Base-by-base conservation (phyloP, 2,888 invertebrate species). In the Ditylenchus weischeri region DNA sequence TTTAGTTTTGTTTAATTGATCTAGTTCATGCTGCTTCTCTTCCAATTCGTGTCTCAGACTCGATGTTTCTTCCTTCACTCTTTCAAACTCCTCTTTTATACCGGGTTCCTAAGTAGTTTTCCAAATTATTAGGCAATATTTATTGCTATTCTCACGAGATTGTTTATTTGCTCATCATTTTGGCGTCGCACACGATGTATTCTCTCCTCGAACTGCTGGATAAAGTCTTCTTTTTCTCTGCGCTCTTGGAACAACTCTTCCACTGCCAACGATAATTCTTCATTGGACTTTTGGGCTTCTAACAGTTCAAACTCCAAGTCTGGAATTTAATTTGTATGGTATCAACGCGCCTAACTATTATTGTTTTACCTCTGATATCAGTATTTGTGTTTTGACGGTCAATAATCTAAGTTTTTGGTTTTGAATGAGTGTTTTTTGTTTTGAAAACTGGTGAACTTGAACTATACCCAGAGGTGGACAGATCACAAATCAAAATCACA, bases 311-410 rank as follows among this genome's bases (percentile, higher is more conserved):
- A 87, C 75, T 89, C 88, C 5, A 91, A 87, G 64, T 89, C 87
- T 54, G 7, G 10, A 54, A 54, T 54, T 10, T 2, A 18, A 11
- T 5, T 23, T 54, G 4, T 54, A 13, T 15, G 54, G 23, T 7
- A 18, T 21, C 8, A 50, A 50, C 6, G 18, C n/a, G 8, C 15
- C 43, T 1, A 43, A 15, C 43, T 15, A 43, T 43, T 13, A 43
- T 43, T 23, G 15, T 5, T 29, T 54, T 18, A 54, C 54, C 54
- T 57, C 83, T 83, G 65, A 86, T 84, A 72, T 87, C 87, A 50
- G 87, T 86, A 77, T 90, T 90, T 18, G 90, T 89, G 67, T 90
- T 90, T 66, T 90, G 86, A 81, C 90, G 89, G 73, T 92, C 90
- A 49, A 91, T 88, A 0, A 90, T 88, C 79, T 79, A 54, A 68